Evolutionary conservation across 2,113 vertebrate genomes (phyloP).

Genomic region (Anseranas semipalmata): DNA sequence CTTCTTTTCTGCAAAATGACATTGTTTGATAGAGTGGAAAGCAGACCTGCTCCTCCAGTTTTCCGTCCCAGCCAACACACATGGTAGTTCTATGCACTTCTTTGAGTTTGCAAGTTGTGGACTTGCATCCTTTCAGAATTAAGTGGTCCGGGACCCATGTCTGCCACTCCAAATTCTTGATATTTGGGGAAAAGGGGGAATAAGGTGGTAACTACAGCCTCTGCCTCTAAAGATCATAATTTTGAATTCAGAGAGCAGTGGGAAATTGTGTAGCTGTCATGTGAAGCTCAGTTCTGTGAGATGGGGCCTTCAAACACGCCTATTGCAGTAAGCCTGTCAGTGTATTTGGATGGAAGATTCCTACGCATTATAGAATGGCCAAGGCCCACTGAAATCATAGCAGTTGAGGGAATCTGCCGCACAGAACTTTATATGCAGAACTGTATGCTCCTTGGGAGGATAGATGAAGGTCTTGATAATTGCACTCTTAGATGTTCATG

Average conservation of each 20-base stretch:
- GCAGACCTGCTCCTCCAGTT: neutral
- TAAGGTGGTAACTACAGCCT: neutral
- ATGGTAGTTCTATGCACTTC: neutral
- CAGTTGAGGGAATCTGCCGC: neutral
- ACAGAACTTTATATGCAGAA: neutral
- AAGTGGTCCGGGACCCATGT: neutral
- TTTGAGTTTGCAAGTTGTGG: neutral
- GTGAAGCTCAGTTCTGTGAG: neutral
- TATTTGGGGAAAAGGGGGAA: neutral
- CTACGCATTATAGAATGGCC: neutral
- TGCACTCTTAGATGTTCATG: neutral
- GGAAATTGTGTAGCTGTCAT: neutral
- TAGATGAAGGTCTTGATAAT: conserved; percentile 1
- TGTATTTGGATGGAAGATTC: neutral
- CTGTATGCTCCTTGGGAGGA: neutral
- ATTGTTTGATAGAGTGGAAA: neutral
- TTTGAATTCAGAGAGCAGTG: neutral
- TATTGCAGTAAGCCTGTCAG: neutral
- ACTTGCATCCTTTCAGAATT: neutral
- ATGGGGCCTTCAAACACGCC: neutral
- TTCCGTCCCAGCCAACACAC: neutral
- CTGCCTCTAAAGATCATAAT: neutral
- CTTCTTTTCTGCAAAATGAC: neutral
- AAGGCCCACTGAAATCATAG: neutral
- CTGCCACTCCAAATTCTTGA: neutral